Evolutionary conservation across 1,140 invertebrate species (phyloP).

Genomic region (Copidosoma floridanum): DNA sequence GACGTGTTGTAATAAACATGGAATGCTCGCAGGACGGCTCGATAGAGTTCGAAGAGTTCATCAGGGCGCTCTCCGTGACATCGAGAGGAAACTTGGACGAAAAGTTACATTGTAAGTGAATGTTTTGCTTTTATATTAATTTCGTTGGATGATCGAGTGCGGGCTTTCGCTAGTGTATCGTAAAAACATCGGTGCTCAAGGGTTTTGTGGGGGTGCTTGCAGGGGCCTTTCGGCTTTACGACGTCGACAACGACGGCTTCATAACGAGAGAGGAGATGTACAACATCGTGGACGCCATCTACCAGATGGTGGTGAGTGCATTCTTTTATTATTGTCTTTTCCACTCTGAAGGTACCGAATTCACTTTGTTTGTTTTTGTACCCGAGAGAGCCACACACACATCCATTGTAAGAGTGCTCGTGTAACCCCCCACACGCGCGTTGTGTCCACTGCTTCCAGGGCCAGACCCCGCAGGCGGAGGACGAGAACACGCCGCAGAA

Average conservation of each 20-base stretch:
- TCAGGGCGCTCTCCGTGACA: conserved; percentile 91
- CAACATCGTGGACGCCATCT: conserved; percentile 98
- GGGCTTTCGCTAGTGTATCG: not conserved
- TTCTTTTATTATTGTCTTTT: not conserved
- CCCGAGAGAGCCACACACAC: too few relatives aligned
- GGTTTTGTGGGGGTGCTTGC: too few relatives aligned
- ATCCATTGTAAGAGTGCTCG: too few relatives aligned
- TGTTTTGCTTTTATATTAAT: not conserved
- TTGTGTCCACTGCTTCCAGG: conserved; percentile 59
- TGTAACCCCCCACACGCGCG: too few relatives aligned
- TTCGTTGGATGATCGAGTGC: not conserved
- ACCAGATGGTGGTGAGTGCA: conserved; percentile 94
- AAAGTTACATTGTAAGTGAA: conserved; percentile 91
- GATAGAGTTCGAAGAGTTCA: conserved; percentile 98
- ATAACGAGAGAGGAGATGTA: conserved; percentile 98
- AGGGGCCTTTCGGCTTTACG: conserved; percentile 97
- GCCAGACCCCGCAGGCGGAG: conserved; percentile 84
- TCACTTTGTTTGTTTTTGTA: too few relatives aligned
- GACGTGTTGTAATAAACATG: too few relatives aligned
- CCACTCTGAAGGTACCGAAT: too few relatives aligned
- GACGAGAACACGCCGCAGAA: conserved; percentile 95
- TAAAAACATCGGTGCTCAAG: too few relatives aligned
- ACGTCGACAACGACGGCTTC: conserved; percentile 97
- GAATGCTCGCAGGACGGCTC: conserved; percentile 81
- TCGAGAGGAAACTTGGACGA: conserved; percentile 94